Percentiles rank a stretch among this genome's conserved stretches.
phyloP scores from a whole-genome alignment of 2,113 vertebrate species.

The Pachyramphus minor region DNA sequence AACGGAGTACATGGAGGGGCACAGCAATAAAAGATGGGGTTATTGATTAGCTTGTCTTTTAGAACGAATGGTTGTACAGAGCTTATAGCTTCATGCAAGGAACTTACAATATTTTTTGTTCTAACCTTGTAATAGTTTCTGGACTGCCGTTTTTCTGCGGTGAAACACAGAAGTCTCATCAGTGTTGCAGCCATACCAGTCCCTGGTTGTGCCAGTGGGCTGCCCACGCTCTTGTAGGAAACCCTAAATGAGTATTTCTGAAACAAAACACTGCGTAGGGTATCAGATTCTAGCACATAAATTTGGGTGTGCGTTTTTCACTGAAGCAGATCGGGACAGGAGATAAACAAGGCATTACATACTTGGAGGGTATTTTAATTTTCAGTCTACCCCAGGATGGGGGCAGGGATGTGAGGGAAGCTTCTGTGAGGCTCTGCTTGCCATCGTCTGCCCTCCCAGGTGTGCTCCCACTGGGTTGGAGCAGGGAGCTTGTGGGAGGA shows the following conservation, averaged over 20 bases:
- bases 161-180: background rate
- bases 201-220: background rate
- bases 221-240: background rate
- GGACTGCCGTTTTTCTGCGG: background rate
- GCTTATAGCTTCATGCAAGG: background rate
- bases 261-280: background rate
- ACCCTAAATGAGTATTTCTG: background rate
- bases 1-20: background rate
- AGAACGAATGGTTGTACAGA: background rate
- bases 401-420: background rate
- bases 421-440: rapidly evolving
- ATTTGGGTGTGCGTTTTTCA: background rate
- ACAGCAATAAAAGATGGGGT: background rate
- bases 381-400: rapidly evolving
- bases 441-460: background rate
- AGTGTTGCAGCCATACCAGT: background rate
- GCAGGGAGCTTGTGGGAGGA: background rate
- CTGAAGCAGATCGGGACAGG: background rate
- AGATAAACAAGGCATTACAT: background rate
- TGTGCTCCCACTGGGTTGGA: background rate
- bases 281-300: background rate
- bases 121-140: background rate
- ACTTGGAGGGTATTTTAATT: background rate
- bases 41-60: constrained; percentile 31
- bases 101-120: background rate